Percentiles rank a stretch among this genome's conserved stretches.
phyloP scores from a whole-genome alignment of 2,888 invertebrate genomes.

The Tachystola acroxantha region DNA sequence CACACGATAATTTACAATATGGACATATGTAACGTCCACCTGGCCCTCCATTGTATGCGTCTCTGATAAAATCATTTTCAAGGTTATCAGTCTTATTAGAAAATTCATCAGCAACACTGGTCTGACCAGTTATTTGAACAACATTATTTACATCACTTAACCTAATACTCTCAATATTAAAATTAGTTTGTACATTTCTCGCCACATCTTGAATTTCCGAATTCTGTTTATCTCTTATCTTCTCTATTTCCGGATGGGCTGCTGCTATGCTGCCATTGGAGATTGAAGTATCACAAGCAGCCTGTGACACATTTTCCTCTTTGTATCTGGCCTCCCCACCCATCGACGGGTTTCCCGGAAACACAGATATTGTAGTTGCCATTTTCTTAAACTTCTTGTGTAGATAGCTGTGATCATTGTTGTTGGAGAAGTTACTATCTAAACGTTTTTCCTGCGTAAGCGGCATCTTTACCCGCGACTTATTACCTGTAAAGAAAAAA shows the following conservation, averaged over 20 bases:
- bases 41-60: conserved; percentile 58
- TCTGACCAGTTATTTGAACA: conserved; percentile 72
- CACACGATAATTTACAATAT: conserved; percentile 92
- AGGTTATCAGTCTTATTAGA: conserved; percentile 75
- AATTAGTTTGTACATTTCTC: conserved; percentile 77
- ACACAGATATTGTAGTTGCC: conserved; percentile 78
- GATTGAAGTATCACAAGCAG: conserved; percentile 50
- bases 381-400: conserved; percentile 97
- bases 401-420: conserved; percentile 86
- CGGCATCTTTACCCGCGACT: conserved; percentile 67
- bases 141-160: conserved; percentile 71
- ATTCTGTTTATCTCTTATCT: conserved; percentile 54
- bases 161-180: conserved; percentile 65
- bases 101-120: conserved; percentile 75
- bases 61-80: conserved; percentile 74
- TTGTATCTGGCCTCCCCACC: conserved; percentile 49
- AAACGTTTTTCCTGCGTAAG: conserved; percentile 72
- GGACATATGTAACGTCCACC: conserved; percentile 89
- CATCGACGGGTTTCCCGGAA: conserved; percentile 48
- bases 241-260: conserved; percentile 68
- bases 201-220: conserved; percentile 39
- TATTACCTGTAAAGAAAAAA: conserved; percentile 49
- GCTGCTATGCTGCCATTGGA: conserved; percentile 68
- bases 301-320: conserved; percentile 46
- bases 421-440: conserved; percentile 67